Percentiles rank a stretch among this genome's conserved stretches.
These are phyloP conservation scores for Ctenochaetus hawaiiensis DNA, from an alignment of 2,797 vertebrate genomes.

Conservation along the genomic window DNA sequence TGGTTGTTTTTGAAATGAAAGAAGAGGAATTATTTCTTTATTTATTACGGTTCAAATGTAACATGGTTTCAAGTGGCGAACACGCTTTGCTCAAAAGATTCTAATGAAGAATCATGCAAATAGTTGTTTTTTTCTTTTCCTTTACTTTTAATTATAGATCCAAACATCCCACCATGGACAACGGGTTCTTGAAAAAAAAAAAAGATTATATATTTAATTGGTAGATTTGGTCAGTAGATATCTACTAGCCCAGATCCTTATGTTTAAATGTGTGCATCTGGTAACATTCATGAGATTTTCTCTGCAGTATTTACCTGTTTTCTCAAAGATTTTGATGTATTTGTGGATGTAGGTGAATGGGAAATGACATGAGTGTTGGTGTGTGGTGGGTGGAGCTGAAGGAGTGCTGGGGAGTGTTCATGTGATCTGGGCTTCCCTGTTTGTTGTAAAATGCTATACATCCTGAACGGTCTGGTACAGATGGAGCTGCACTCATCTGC, in stretches of 20 bases:
- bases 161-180: background rate
- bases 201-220: too few species aligned
- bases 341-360: conserved; percentile 26
- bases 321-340: conserved; percentile 9
- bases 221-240: too few species aligned
- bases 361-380: conserved; percentile 18
- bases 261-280: background rate
- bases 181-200: background rate
- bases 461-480: conserved; percentile 5
- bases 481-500: conserved; percentile 29
- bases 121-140: background rate
- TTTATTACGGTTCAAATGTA: background rate
- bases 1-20: background rate
- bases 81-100: background rate
- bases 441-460: conserved; percentile 44
- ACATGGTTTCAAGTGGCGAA: background rate
- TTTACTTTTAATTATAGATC: background rate
- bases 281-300: conserved; percentile 26
- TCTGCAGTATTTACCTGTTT: conserved; percentile 19
- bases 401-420: conserved; percentile 1
- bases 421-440: conserved; percentile 23
- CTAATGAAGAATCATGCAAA: background rate
- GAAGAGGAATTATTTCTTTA: background rate
- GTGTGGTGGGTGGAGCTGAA: conserved; percentile 24
- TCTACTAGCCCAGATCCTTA: background rate